Evolutionary conservation across 2,113 vertebrate species (phyloP).

Genomic region (Alces alces): DNA sequence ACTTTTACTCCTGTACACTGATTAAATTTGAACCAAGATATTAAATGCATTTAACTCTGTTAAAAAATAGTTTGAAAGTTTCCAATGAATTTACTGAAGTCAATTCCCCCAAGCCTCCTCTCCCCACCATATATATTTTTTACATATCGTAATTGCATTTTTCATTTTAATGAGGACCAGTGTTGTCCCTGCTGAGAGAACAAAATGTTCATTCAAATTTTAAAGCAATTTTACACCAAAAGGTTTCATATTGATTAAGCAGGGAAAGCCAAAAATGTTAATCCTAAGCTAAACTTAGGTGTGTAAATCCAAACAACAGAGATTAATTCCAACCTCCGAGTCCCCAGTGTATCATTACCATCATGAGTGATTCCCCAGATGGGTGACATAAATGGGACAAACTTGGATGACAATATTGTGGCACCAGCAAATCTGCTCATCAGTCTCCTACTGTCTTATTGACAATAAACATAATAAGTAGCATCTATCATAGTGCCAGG

Average conservation of each 20-base stretch:
- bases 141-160: background rate
- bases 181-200: background rate
- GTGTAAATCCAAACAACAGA: background rate
- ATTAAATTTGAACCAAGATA: background rate
- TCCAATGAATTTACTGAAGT: conserved; percentile 9
- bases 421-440: background rate
- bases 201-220: conserved; percentile 37
- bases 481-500: background rate
- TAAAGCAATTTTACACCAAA: conserved; percentile 42
- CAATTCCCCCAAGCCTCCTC: background rate
- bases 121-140: background rate
- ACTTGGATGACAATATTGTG: background rate
- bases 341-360: background rate
- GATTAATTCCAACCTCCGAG: background rate
- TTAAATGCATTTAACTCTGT: background rate
- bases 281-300: background rate
- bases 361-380: background rate
- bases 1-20: background rate
- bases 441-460: background rate
- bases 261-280: background rate
- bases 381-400: background rate
- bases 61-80: conserved; percentile 25
- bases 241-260: background rate
- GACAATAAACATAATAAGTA: background rate
- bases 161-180: conserved; percentile 19